These are phyloP conservation scores for Eurois occulta DNA, from an alignment of 2,888 invertebrate genomes.

Conservation along the genomic window DNA sequence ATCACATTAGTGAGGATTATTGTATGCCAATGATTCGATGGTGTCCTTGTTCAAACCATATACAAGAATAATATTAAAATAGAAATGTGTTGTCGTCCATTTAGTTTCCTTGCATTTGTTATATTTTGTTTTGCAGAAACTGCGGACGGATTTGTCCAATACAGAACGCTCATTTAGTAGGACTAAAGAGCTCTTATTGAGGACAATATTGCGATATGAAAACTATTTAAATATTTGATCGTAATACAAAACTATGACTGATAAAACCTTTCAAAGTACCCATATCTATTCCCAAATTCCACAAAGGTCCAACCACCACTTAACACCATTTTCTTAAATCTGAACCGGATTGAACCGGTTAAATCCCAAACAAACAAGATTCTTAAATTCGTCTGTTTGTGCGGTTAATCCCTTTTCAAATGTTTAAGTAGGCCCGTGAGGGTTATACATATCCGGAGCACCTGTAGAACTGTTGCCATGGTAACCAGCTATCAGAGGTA, in stretches of 20 bases:
- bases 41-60: not conserved
- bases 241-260: not conserved
- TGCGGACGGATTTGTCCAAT: not conserved
- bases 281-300: not conserved
- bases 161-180: not conserved
- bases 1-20: not conserved
- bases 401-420: conserved; percentile 67
- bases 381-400: conserved; percentile 64
- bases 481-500: conserved; percentile 29
- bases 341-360: conserved; percentile 38
- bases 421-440: conserved; percentile 63
- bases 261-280: not conserved
- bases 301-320: conserved; percentile 17
- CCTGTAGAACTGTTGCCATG: conserved; percentile 53
- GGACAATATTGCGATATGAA: not conserved
- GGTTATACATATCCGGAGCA: conserved; percentile 50
- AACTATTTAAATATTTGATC: not conserved
- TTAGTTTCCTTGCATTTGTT: not conserved
- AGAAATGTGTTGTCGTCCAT: not conserved
- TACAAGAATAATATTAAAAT: not conserved
- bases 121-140: not conserved
- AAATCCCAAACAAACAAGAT: conserved; percentile 65
- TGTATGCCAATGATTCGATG: not conserved
- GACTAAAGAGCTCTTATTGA: not conserved
- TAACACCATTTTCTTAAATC: conserved; percentile 50